Evolutionary conservation across 2,113 vertebrate species (phyloP).

Genomic region (Chinchilla lanigera): DNA sequence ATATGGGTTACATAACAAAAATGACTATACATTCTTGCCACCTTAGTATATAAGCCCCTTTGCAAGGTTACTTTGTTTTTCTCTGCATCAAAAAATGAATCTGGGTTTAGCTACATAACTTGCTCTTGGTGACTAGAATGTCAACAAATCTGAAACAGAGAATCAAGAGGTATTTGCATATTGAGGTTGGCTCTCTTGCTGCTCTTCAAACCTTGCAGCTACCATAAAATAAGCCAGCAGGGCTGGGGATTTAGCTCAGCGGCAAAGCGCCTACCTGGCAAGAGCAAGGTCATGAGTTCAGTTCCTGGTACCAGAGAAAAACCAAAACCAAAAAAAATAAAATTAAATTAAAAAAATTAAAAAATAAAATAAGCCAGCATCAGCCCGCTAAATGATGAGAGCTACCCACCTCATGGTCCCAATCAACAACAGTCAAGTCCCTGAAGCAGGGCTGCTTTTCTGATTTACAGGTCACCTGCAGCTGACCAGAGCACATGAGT

Average conservation of each 20-base stretch:
- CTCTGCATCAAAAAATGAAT: constrained; percentile 39
- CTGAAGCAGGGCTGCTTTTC: neutral
- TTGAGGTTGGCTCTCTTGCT: neutral
- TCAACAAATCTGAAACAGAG: neutral
- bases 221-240: neutral
- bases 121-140: constrained; percentile 35
- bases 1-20: neutral
- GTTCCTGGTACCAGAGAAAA: no score
- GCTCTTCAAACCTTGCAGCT: neutral
- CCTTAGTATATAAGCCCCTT: neutral
- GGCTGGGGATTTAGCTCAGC: no score
- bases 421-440: neutral
- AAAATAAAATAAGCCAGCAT: neutral
- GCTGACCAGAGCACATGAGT: neutral
- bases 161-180: neutral
- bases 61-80: constrained; percentile 8
- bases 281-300: no score
- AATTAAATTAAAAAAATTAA: no score
- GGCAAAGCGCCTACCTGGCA: no score
- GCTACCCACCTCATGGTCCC: neutral
- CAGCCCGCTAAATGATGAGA: neutral
- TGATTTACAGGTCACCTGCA: constrained; percentile 26
- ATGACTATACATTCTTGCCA: neutral
- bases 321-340: no score
- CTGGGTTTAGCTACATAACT: neutral